Base-by-base conservation (phyloP, 2,888 invertebrate genomes). In the Amphipyra berbera region DNA sequence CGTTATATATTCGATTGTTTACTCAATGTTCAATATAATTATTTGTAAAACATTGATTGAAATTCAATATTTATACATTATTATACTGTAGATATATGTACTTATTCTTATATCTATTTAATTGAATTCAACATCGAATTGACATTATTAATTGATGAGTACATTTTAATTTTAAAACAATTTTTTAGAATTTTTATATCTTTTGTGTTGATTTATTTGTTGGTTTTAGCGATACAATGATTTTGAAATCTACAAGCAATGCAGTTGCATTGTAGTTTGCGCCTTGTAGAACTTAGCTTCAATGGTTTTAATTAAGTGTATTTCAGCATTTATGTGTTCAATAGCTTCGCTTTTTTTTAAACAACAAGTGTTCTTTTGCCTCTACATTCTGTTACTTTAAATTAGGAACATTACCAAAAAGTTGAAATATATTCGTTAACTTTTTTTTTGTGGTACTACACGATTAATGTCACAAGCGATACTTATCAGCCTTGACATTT, bases 91-190 rank as follows among this genome's bases (percentile, higher is more conserved):
- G n/a, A 21, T 21, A 21, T 21, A 21, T 2, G 21, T 72, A 65
- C 15, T 42, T 58, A 50, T 37, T 59, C 68, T 68, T 74, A 78
- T 8, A 53, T 14, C 68, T 77, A 78, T 50, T 49, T 82, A 81
- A 79, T 85, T 82, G 78, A 82, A 76, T 68, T 67, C 59, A 80
- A 82, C 79, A 82, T 84, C 77, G 85, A 92, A 92, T 92, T 92
- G 92, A 92, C 92, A 86, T 87, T 85, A 77, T 81, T 92, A 92
- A 92, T 92, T 92, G 92, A 89, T 89, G 83, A 81, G 77, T 75
- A 78, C 69, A 73, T 76, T 74, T 50, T 33, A 33, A 52, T 13
- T 75, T 72, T 59, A 64, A 68, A 71, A 63, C 52, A 44, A 2
- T 37, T 33, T 33, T 33, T 37, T 12, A 10, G 12, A n/a, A n/a